Conservation (phyloP, 2,113 vertebrate species). For the Ahaetulla prasina region DNA sequence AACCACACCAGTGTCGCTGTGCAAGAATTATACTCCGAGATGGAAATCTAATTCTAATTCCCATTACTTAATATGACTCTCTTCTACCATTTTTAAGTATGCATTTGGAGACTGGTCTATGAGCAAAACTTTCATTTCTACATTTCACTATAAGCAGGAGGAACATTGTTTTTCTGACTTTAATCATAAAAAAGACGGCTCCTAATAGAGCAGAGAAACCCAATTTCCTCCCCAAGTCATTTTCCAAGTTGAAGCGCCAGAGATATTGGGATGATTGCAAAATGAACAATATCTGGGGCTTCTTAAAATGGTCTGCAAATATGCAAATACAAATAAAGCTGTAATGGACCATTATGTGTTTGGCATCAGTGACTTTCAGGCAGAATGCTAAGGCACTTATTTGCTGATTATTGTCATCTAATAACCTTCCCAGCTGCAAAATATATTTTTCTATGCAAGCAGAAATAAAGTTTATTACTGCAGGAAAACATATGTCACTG, state of each 20-base stretch:
- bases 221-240: constrained; percentile 61
- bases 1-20: constrained; percentile 28
- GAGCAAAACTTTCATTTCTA: constrained; percentile 19
- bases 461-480: background rate
- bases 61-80: constrained; percentile 45
- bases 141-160: constrained; percentile 40
- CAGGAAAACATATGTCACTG: background rate
- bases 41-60: constrained; percentile 33
- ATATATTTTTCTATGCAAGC: background rate
- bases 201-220: constrained; percentile 60
- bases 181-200: constrained; percentile 64
- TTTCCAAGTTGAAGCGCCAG: constrained; percentile 53
- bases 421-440: background rate
- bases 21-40: background rate
- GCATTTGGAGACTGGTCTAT: constrained; percentile 41
- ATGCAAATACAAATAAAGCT: constrained; percentile 44
- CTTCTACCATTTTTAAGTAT: constrained; percentile 57
- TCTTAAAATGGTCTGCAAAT: constrained; percentile 14
- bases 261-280: constrained; percentile 37
- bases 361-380: constrained; percentile 9
- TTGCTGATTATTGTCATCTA: constrained; percentile 2
- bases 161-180: constrained; percentile 63
- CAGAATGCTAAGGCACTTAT: background rate
- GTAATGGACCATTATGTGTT: constrained; percentile 4
- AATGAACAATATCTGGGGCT: constrained; percentile 35